phyloP scores from a whole-genome alignment of 1,140 invertebrate species.

The Euglossa dilemma region DNA sequence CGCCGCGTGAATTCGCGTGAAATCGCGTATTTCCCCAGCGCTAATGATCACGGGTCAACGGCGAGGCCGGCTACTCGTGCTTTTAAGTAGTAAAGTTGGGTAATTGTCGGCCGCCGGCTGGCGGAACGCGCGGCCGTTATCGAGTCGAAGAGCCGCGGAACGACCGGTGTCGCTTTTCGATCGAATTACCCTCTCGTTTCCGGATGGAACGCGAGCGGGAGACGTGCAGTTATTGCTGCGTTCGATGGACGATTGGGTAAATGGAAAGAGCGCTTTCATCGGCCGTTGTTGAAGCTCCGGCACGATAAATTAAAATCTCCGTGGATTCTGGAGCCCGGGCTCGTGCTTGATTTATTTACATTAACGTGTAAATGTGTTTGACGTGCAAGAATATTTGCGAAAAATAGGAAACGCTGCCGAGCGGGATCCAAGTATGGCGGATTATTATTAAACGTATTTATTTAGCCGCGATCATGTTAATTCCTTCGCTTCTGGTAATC shows the following conservation, averaged over 20 bases:
- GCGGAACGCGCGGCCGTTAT: slow-evolving; percentile 10
- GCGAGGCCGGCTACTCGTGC: neutral
- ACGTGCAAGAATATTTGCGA: too few species aligned
- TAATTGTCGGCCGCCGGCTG: slow-evolving; percentile 35
- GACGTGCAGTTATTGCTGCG: neutral
- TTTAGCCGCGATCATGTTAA: too few species aligned
- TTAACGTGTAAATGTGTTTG: too few species aligned
- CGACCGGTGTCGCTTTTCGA: slow-evolving; percentile 8
- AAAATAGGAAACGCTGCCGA: too few species aligned
- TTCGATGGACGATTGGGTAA: neutral
- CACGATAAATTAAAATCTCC: too few species aligned
- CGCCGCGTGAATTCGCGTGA: neutral
- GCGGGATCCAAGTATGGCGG: too few species aligned
- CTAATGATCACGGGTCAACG: slow-evolving; percentile 35
- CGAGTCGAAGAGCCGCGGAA: slow-evolving; percentile 4
- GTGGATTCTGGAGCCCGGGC: too few species aligned
- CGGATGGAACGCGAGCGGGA: neutral
- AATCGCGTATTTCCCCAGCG: neutral
- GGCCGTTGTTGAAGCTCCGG: too few species aligned
- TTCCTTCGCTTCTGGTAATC: too few species aligned
- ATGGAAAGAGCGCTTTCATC: too few species aligned
- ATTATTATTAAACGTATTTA: too few species aligned
- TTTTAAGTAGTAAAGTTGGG: slow-evolving; percentile 52
- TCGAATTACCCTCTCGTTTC: neutral
- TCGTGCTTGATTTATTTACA: too few species aligned